Conservation (phyloP, 2,888 invertebrate genomes). For the Mesoligia furuncula region DNA sequence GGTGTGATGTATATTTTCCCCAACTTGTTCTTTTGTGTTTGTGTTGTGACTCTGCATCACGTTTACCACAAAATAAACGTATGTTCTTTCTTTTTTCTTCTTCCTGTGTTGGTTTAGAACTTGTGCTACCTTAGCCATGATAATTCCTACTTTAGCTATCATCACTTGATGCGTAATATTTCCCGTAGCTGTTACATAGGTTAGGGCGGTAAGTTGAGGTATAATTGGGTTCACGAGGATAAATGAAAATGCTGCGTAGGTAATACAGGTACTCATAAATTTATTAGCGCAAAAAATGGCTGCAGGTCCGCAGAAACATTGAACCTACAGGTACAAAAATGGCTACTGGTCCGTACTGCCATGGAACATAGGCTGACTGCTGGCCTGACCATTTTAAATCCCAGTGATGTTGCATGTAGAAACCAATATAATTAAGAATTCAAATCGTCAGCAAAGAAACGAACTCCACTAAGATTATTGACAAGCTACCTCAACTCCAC, state of each 20-base stretch:
- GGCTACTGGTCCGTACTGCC: not conserved
- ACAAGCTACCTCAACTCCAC: constrained; percentile 3
- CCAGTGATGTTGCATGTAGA: not conserved
- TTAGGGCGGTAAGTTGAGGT: not conserved
- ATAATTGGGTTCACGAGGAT: not conserved
- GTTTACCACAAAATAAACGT: too few relatives aligned
- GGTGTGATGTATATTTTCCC: too few relatives aligned
- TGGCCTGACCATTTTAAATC: not conserved
- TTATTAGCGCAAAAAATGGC: not conserved
- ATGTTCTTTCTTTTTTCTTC: not conserved
- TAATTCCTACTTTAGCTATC: not conserved
- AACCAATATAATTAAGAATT: not conserved
- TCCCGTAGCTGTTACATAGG: not conserved
- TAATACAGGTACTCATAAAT: not conserved
- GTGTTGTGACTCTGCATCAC: too few relatives aligned
- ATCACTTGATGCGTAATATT: not conserved
- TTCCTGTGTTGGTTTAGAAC: not conserved
- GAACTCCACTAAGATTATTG: not conserved
- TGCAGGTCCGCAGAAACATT: too few relatives aligned
- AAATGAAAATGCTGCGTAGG: not conserved
- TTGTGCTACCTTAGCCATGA: too few relatives aligned
- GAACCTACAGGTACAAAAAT: not conserved
- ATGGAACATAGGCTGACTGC: too few relatives aligned
- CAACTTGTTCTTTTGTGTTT: too few relatives aligned
- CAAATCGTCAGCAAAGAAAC: not conserved